Evolutionary conservation across 2,797 vertebrate genomes (phyloP), one percentile per base, ranked within the genome.

Genomic region (Pantherophis vulpinus): DNA sequence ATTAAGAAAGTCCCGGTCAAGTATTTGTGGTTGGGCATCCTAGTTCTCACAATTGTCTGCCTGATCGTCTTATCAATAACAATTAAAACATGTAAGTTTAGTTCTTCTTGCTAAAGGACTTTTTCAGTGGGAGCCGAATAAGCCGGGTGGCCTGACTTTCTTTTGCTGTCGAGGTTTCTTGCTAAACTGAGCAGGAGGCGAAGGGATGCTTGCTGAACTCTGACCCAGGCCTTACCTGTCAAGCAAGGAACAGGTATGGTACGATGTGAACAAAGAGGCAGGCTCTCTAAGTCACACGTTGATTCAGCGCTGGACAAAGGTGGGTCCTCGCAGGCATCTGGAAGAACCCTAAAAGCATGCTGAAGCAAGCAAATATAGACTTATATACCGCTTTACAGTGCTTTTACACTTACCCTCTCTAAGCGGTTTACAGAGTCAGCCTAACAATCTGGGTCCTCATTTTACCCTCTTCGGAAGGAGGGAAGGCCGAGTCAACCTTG

Each of bases 41-140:
- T 59, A 0, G 0, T 9, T 42, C 13, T 89, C 59, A 7, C 32
- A 0, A 0, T 47, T 25, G 0, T 47, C 58, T 60, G 87, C 23
- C 11, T 89, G 32, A 0, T 47, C 58, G 1, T 60, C 87, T 7
- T 89, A 37, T 0, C 0, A 0, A 0, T 60, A 12, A 12, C 37
- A 13, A 14, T 89, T 59, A 2, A 60, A 14, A 0, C 25, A 58
- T 89, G 87, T 89, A 60, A 89, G 87, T 89, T 27, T 27, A 37
- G 32, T 37, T 60, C 87, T 42, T 20, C 7, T 59, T 7, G 32
- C 37, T 25, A 58, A 6, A 5, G n/a, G 9, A 4, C 12, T 0
- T 32, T 58, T 32, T 18, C n/a, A 1, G 9, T 20, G 70, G 32
- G 16, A 20, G 32, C 32, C 3, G 32, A 20, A 42, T 4, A 79